Evolutionary conservation across 1,140 invertebrate genomes (phyloP), one percentile per base, ranked within the genome.

Genomic region (Brachionus rubens): DNA sequence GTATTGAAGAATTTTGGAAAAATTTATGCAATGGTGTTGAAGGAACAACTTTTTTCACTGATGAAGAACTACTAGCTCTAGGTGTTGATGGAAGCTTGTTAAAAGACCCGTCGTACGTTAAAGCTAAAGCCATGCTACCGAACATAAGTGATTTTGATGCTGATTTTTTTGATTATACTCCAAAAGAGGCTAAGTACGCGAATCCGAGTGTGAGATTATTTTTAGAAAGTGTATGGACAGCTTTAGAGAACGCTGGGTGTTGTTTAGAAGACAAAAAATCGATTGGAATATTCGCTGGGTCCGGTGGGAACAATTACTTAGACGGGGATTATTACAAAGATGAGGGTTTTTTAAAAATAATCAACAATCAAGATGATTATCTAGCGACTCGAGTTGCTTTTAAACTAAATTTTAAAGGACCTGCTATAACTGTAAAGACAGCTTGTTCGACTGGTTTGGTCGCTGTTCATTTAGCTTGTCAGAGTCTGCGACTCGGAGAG

Each of bases 351-450:
- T 50, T 50, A 16, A 50, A 50, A 50, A 50, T 50, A 50, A 50
- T 50, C 24, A 50, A 50, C 16, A 50, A 50, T 50, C 47, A 50
- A 50, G 47, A 50, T 21, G 47, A 50, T 16, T 50, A 50, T 50
- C 12, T 50, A 50, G 47, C 47, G 16, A 50, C 47, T 6, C 26
- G 30, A 50, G 47, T 65, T 7, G 26, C 59, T n/a, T 65, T 28
- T 65, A 65, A 65, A 40, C 16, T 65, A 36, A 30, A 30, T 21
- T 65, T 65, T 43, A 65, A 36, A 16, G 59, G 59, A 41, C 59
- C 59, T 28, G 26, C 40, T 7, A 65, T 65, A n/a, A 19, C 59
- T 19, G 28, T 65, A 36, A 21, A 65, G 40, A 65, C 59, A 21
- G 59, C 59, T 36, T 65, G 59, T 65, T 65, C 59, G 19, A 28